A percentile compares a stretch with the other conserved stretches of the same genome.
These are phyloP conservation scores for Amazona vittata DNA, from an alignment of 2,113 vertebrate genomes.

Conservation along the genomic window DNA sequence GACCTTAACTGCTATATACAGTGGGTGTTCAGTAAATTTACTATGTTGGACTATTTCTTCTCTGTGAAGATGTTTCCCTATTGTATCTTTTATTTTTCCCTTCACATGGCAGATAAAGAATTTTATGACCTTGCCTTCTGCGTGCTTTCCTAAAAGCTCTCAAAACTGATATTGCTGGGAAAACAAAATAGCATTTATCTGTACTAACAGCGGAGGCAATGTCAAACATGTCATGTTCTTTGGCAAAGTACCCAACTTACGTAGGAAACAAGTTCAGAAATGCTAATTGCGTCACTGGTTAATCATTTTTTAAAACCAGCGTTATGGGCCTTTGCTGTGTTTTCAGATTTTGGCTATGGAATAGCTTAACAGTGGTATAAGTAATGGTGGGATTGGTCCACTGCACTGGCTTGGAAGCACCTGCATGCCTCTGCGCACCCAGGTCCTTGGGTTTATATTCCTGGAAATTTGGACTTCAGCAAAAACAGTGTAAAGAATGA, in stretches of 20 bases:
- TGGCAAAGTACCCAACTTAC: slow-evolving; percentile 32
- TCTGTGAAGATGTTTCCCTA: neutral
- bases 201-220: neutral
- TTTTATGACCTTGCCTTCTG: slow-evolving; percentile 26
- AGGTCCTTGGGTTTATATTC: neutral
- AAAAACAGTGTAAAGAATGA: neutral
- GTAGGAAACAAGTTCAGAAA: slow-evolving; percentile 30
- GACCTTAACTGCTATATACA: slow-evolving; percentile 62
- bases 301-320: slow-evolving; percentile 21
- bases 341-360: neutral
- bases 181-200: slow-evolving; percentile 49
- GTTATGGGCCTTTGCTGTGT: neutral
- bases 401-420: neutral
- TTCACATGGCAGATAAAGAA: neutral
- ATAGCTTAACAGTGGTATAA: neutral
- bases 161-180: neutral
- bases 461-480: neutral
- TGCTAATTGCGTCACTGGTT: slow-evolving; percentile 28
- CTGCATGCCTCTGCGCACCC: neutral
- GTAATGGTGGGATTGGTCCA: neutral
- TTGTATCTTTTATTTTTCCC: slow-evolving; percentile 16
- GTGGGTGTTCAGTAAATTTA: slow-evolving; percentile 41
- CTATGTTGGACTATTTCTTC: slow-evolving; percentile 20
- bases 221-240: slow-evolving; percentile 31
- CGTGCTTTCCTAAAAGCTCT: slow-evolving; percentile 16